phyloP scores from a whole-genome alignment of 2,113 vertebrate species.

The Chloebia gouldiae region DNA sequence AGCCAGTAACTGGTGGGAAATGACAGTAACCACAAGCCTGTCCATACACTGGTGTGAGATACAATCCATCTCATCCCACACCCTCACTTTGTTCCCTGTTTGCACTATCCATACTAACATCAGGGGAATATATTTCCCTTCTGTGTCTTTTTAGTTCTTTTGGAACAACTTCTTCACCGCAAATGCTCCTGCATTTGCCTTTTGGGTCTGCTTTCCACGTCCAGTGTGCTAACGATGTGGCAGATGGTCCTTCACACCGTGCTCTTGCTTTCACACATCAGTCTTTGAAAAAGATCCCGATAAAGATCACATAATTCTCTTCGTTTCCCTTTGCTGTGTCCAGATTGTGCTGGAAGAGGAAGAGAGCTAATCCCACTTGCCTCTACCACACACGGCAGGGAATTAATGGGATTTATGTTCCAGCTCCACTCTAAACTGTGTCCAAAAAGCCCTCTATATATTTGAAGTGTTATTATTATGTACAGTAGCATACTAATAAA shows the following conservation, averaged over 20 bases:
- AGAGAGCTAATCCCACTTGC: background rate
- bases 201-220: background rate
- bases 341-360: constrained; percentile 3
- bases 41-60: background rate
- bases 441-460: background rate
- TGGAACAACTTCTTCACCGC: background rate
- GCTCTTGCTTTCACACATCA: background rate
- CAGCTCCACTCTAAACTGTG: background rate
- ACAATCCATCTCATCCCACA: background rate
- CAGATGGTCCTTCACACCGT: background rate
- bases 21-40: background rate
- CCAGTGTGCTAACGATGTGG: fast-evolving
- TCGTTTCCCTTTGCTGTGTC: background rate
- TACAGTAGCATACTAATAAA: background rate
- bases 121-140: background rate
- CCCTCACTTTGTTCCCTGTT: background rate
- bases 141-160: background rate
- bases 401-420: background rate
- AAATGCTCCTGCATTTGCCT: fast-evolving
- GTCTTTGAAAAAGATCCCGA: background rate
- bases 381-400: background rate
- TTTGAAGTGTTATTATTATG: background rate
- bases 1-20: background rate
- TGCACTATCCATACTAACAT: background rate
- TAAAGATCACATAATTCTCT: background rate